Conservation (phyloP, 2,888 invertebrate species). For the Amblyjoppa proteus region DNA sequence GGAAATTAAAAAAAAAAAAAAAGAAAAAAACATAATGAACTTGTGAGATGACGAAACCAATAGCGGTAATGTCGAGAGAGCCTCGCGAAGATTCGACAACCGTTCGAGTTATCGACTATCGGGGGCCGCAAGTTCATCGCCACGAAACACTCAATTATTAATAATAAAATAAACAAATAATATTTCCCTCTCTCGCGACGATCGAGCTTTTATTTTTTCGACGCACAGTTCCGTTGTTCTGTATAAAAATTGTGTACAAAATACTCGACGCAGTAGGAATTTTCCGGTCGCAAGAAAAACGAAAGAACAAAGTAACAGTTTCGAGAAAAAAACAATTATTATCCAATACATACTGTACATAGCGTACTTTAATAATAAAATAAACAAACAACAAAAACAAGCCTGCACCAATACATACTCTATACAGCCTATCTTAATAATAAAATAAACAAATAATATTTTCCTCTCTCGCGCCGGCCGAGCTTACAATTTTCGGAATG, state of each 20-base stretch:
- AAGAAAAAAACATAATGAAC: background rate
- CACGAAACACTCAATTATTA: slow-evolving; percentile 14
- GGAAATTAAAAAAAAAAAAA: background rate
- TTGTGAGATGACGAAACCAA: background rate
- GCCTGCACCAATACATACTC: too few relatives aligned
- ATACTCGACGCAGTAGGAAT: background rate
- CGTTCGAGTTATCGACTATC: slow-evolving; percentile 28
- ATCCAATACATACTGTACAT: too few relatives aligned
- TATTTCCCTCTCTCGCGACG: background rate
- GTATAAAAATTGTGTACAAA: background rate
- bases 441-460: slow-evolving; percentile 18
- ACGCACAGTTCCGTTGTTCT: background rate
- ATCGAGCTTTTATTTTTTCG: background rate
- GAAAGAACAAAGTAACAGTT: too few relatives aligned
- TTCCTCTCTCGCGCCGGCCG: background rate
- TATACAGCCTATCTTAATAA: background rate
- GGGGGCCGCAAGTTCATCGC: slow-evolving; percentile 18
- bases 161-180: slow-evolving; percentile 28
- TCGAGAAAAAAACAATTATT: too few relatives aligned
- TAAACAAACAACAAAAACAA: too few relatives aligned
- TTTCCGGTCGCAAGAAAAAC: background rate
- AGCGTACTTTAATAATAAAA: too few relatives aligned
- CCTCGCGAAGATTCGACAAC: background rate
- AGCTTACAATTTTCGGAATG: background rate
- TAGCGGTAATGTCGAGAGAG: background rate